Evolutionary conservation across 2,888 invertebrate species (phyloP), one percentile per base, ranked within the genome.

Genomic region (Linhomoeus sp.): DNA sequence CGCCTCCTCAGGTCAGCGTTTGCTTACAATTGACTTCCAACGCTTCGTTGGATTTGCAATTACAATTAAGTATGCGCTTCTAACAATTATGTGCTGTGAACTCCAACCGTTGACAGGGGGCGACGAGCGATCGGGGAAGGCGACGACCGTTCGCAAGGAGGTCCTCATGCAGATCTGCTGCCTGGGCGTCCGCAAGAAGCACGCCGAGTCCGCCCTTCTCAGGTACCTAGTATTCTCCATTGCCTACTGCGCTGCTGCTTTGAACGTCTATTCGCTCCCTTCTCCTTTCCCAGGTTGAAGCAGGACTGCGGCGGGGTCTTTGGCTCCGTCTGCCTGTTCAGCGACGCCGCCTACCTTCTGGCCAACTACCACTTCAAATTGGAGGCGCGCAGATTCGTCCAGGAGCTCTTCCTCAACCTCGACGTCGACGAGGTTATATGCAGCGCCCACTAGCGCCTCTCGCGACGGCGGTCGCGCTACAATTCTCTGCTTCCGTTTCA

Each of bases 351-450:
- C 64, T 77, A 76, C 51, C 72, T 82, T 48, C 70, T 90, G 47
- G 77, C 81, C 1, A 75, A 76, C 46, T 80, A 79, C 64, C 78
- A 80, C 40, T 87, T 84, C 67, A 76, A 85, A 61, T 71, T 87
- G 61, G 75, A 76, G 51, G 79, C 85, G 2, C 74, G 90, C 15
- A 75, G 86, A 47, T 84, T 88, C 67, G 71, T 92, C 29, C 90
- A 92, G 66, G 92, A 92, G 66, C 72, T 92, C 36, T 92, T 92
- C 67, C 73, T 84, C 45, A 90, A 90, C 62, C 73, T 82, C 24
- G 72, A 74, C 59, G 84, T 81, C 63, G 77, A 78, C 42, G 56
- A 59, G 51, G 57, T 56, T 49, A 49, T 46, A 42, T 15, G 45
- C 33, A 38, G 37, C 36, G 26, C 19, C 33, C 36, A n/a, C 29